Conservation (phyloP, 2,888 invertebrate species). For the Tenthredo distinguenda region DNA sequence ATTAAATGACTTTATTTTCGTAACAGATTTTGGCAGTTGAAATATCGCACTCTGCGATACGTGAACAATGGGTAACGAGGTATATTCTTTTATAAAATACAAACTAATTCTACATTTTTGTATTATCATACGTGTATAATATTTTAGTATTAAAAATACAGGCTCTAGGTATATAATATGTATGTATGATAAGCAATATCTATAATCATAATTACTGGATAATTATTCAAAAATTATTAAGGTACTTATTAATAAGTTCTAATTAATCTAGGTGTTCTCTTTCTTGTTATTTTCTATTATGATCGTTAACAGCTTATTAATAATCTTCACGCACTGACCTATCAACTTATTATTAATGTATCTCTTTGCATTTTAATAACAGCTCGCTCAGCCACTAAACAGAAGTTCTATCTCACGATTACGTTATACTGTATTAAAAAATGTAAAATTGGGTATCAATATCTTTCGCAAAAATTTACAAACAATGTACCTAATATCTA, state of each 20-base stretch:
- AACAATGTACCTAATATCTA: slow-evolving; percentile 1
- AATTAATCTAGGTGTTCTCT: neutral
- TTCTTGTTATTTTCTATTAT: neutral
- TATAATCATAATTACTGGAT: neutral
- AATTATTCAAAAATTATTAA: slow-evolving; percentile 13
- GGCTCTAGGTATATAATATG: slow-evolving; percentile 15
- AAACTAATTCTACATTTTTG: slow-evolving; percentile 36
- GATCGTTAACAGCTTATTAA: neutral
- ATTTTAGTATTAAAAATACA: slow-evolving; percentile 56
- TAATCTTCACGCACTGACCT: neutral
- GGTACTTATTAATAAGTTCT: slow-evolving; percentile 16
- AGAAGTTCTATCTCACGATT: neutral
- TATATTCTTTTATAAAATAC: slow-evolving; percentile 40
- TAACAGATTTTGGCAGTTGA: slow-evolving; percentile 22
- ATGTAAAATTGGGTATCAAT: neutral
- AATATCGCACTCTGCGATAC: neutral
- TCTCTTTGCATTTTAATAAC: slow-evolving; percentile 10
- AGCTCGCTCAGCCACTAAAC: neutral
- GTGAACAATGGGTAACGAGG: slow-evolving; percentile 29
- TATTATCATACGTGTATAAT: slow-evolving; percentile 39
- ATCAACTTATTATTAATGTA: slow-evolving; percentile 18
- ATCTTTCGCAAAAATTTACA: neutral
- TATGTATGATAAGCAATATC: slow-evolving; percentile 7
- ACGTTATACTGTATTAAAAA: neutral
- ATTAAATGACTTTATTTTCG: slow-evolving; percentile 35